Conservation (phyloP, 2,113 vertebrate genomes). For the Tringa solitaria region DNA sequence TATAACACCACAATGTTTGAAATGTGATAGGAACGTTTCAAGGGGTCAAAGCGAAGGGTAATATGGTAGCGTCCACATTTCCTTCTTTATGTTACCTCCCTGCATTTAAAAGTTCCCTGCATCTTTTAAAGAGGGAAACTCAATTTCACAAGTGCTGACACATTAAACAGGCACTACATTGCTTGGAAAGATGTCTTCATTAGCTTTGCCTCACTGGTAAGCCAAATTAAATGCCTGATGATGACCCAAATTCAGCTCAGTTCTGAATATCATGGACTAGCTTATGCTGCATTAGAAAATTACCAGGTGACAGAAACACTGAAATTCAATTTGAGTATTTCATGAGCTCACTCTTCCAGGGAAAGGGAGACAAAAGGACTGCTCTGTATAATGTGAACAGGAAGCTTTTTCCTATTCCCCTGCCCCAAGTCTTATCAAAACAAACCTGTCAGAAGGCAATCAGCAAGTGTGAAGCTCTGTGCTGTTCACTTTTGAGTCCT, state of each 20-base stretch:
- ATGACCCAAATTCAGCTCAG: neutral
- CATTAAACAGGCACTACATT: neutral
- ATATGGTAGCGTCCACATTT: neutral
- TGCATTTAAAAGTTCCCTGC: neutral
- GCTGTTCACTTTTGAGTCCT: neutral
- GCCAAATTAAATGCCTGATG: constrained; percentile 9
- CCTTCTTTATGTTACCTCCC: neutral
- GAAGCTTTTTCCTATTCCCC: neutral
- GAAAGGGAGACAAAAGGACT: neutral
- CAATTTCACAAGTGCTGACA: neutral
- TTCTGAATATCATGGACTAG: neutral
- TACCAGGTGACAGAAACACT: neutral
- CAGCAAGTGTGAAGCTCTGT: neutral
- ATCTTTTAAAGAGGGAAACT: neutral
- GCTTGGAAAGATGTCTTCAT: neutral
- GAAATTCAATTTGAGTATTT: neutral
- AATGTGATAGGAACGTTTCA: neutral
- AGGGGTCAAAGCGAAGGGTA: neutral
- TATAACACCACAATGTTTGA: neutral
- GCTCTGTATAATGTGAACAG: neutral
- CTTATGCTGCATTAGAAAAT: neutral
- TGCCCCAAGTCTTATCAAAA: neutral
- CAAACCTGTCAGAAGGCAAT: neutral
- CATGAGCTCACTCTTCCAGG: neutral
- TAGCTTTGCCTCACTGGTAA: neutral